Evolutionary conservation across 2,113 vertebrate genomes (phyloP), one percentile per base, ranked within the genome.

Genomic region (Pelmatolapia mariae): DNA sequence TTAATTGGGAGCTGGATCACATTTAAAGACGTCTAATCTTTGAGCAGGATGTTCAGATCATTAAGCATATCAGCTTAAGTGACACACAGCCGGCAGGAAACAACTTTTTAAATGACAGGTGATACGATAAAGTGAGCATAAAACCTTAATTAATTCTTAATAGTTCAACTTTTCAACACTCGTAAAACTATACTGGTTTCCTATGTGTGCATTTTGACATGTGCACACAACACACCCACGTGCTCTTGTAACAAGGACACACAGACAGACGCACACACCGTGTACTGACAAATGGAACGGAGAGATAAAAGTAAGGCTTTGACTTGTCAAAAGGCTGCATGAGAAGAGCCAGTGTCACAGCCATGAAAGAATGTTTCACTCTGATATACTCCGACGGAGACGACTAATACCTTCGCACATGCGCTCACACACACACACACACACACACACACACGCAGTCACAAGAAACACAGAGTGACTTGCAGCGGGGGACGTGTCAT

Each of bases 301-400:
- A 24, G 57, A 85, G 57, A 90, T 87, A 87, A 92, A 93, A 90
- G 47, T 8, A 4, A 80, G 53, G 89, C 66, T 89, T 85, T 85
- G 71, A 87, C 45, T 86, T 83, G 86, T 86, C 84, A 90, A 78
- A 83, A 83, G 73, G 56, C 78, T 66, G 84, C 84, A 89, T 92
- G 84, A 92, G 82, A 90, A 82, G 36, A 87, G 79, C 26, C 54
- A 29, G 83, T 66, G 89, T 88, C 89, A 86, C 57, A 26, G 36
- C 82, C 61, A 87, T 82, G 73, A 87, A 91, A 87, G 81, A 84
- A 91, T 61, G 87, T 78, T 85, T 91, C 84, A 88, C 89, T 86
- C 43, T 81, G 76, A 86, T 68, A 84, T 68, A 79, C 53, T 82
- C 31, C 18, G 31, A 88, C 19, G 36, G 38, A 56, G 61, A 84